phyloP scores from a whole-genome alignment of 2,888 invertebrate genomes.

The Capitulum mitella region DNA sequence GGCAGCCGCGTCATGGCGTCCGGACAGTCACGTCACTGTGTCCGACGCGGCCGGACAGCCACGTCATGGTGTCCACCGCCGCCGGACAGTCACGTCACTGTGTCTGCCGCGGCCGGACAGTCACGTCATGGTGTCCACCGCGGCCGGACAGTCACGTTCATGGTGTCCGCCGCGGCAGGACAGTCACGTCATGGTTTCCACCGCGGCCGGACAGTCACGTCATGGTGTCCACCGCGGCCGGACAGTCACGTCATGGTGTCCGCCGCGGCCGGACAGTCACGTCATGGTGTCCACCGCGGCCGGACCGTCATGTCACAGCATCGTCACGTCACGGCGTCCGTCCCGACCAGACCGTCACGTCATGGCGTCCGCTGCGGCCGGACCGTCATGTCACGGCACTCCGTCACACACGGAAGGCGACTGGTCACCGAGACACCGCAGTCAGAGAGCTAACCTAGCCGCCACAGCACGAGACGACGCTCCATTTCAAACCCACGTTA shows the following conservation, averaged over 20 bases:
- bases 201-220: neutral
- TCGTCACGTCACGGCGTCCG: neutral
- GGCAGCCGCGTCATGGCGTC: neutral
- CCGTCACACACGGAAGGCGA: too few species aligned
- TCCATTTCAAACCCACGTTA: too few species aligned
- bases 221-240: neutral
- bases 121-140: neutral
- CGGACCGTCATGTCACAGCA: too few species aligned
- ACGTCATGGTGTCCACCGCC: too few species aligned
- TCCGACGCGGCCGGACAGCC: neutral
- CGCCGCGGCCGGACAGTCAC: neutral
- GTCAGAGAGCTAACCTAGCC: too few species aligned
- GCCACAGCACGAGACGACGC: too few species aligned
- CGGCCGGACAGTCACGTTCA: too few species aligned
- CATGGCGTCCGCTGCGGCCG: too few species aligned
- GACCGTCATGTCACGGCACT: neutral
- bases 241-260: neutral
- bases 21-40: neutral
- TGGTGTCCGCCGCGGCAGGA: too few species aligned
- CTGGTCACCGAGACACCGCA: too few species aligned
- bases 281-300: too few species aligned
- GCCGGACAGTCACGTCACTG: neutral
- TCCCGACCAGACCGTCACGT: neutral
- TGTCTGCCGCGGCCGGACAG: neutral
- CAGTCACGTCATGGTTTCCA: neutral